Percentiles rank a stretch among this genome's conserved stretches.
These are phyloP conservation scores for Melanotaenia nigrans DNA, from an alignment of 2,797 vertebrate species.

Conservation along the genomic window DNA sequence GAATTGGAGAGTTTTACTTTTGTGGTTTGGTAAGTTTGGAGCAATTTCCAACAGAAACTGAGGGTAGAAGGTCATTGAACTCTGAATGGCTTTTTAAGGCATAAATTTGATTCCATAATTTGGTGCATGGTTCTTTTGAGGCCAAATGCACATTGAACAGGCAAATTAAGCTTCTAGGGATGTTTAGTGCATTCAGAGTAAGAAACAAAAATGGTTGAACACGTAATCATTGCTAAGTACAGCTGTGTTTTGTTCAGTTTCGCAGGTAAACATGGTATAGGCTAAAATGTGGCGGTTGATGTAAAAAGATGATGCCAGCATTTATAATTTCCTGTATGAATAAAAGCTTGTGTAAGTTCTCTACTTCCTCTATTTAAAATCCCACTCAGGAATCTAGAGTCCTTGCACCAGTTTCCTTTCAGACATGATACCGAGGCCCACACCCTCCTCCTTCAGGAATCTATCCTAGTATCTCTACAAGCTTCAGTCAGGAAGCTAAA, in stretches of 20 bases:
- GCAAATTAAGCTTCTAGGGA: not conserved
- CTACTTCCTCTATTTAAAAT: conserved; percentile 34
- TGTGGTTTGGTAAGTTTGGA: conserved; percentile 28
- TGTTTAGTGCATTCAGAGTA: conserved; percentile 1
- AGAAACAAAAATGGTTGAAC: not conserved
- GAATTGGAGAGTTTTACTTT: conserved; percentile 19
- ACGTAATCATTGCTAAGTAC: too few species aligned
- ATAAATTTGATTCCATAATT: not conserved
- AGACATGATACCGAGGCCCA: conserved; percentile 16
- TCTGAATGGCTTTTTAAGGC: conserved; percentile 2
- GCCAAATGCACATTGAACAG: not conserved
- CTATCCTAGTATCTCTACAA: conserved; percentile 30
- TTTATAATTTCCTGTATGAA: conserved; percentile 38
- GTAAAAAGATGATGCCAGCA: conserved; percentile 21
- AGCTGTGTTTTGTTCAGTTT: not conserved
- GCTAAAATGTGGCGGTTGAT: conserved; percentile 14
- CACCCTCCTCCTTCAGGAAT: conserved; percentile 23
- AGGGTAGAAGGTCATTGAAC: conserved; percentile 12
- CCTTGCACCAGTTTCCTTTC: conserved; percentile 26
- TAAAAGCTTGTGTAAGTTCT: conserved; percentile 22
- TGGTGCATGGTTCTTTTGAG: not conserved
- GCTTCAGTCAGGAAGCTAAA: conserved; percentile 24
- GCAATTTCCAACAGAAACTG: conserved; percentile 1
- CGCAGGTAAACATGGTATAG: not conserved
- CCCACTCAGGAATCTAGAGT: conserved; percentile 19